Evolutionary conservation across 1,140 invertebrate genomes (phyloP), one percentile per base, ranked within the genome.

Genomic region (Triops longicaudatus): DNA sequence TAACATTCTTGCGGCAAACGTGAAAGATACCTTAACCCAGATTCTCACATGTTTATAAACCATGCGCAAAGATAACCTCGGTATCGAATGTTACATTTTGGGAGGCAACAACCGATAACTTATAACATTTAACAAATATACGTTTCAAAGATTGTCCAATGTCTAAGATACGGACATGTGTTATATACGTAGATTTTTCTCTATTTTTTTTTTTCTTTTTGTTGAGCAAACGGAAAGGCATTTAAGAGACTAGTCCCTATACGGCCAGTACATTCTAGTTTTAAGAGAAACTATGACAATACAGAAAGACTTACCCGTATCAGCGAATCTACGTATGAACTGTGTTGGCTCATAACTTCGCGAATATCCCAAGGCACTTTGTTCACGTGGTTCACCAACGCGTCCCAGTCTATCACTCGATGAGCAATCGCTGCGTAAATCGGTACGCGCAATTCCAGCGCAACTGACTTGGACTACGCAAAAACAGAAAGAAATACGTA

Each of bases 341-440:
- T 98, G 83, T 99, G 97, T 81, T 98, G 93, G 27, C 94, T 96
- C 86, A 95, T 96, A 0, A 99, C 94, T 82, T 97, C 95, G 83
- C 90, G 92, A 0, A 98, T 90, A 83, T 98, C 96, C 97, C 97
- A 99, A 83, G 95, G 93, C 1, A 98, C 95, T 85, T 91, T 92
- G 5, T 88, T 89, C 3, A 99, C 98, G n/a, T 90, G 86, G 73
- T 88, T 86, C 10, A 98, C 84, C 74, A 96, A 89, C 44, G 89
- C 86, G 72, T 91, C 88, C 41, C 92, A 89, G 83, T 97, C 91
- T n/a, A 98, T 89, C 10, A 90, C 86, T 81, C 90, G 89, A 0
- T 90, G 89, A 0, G 91, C 90, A 0, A 96, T 93, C 77, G 90
- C 89, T 87, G 93, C 92, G 81, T 96, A 97, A 11, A 97, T 88